These are phyloP conservation scores for Montifringilla adamsi DNA, from an alignment of 2,113 vertebrate genomes.

Conservation along the genomic window DNA sequence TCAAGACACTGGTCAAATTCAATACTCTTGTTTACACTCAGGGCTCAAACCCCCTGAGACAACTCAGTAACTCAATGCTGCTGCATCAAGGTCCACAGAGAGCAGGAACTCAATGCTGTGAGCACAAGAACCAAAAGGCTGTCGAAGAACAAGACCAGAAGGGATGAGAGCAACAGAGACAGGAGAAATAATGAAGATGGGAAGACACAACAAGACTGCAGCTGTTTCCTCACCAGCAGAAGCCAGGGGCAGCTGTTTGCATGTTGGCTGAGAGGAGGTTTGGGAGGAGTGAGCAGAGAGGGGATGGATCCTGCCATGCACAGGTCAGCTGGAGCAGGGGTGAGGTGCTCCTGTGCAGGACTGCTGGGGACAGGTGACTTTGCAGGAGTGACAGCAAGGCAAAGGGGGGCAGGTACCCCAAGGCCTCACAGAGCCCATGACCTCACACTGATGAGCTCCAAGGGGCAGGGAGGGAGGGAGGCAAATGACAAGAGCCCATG, in stretches of 20 bases:
- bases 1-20: background rate
- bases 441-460: background rate
- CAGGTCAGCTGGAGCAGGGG: background rate
- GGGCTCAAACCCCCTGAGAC: background rate
- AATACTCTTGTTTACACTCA: background rate
- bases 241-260: background rate
- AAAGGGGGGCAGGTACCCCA: accelerated
- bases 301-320: accelerated
- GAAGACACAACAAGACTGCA: background rate
- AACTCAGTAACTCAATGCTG: background rate
- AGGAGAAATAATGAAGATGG: background rate
- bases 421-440: background rate
- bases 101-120: background rate
- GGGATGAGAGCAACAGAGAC: background rate
- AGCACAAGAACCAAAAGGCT: background rate
- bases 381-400: background rate
- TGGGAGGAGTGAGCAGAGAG: background rate
- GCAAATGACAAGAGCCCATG: background rate
- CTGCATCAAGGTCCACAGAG: background rate
- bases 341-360: background rate
- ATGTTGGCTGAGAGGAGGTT: accelerated
- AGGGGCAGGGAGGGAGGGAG: background rate
- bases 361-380: background rate
- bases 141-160: background rate
- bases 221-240: background rate